Conservation (phyloP, 2,888 invertebrate species). For the Cheilosia pagana region DNA sequence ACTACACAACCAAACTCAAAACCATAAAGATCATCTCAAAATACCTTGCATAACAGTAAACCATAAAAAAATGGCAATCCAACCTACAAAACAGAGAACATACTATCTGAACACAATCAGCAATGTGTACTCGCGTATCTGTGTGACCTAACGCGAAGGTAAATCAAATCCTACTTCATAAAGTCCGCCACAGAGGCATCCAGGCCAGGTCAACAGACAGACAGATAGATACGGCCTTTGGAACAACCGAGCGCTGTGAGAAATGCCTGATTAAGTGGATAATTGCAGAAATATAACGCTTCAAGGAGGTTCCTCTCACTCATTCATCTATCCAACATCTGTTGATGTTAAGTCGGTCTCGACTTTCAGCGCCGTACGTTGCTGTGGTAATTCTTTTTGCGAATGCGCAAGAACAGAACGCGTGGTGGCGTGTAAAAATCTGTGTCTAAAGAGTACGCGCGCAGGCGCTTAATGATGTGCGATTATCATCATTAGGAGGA, state of each 20-base stretch:
- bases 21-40: conserved; percentile 67
- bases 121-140: conserved; percentile 29
- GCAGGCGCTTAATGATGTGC: conserved; percentile 46
- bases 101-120: conserved; percentile 28
- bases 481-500: conserved; percentile 65
- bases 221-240: conserved; percentile 9
- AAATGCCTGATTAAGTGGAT: conserved; percentile 71
- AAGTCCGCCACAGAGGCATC: conserved; percentile 58
- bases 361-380: conserved; percentile 20
- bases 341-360: conserved; percentile 25
- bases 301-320: conserved; percentile 63
- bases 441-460: conserved; percentile 41
- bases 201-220: conserved; percentile 56
- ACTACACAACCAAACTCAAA: conserved; percentile 14
- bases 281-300: conserved; percentile 61
- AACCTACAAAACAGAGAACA: background rate
- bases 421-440: conserved; percentile 58
- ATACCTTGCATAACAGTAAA: conserved; percentile 63
- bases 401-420: conserved; percentile 14
- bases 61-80: conserved; percentile 26
- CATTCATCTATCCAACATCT: conserved; percentile 21
- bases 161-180: conserved; percentile 63
- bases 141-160: conserved; percentile 61
- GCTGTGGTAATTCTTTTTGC: conserved; percentile 28
- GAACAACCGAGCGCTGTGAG: conserved; percentile 54